Base-by-base conservation (phyloP, 1,140 invertebrate genomes). In the Drosophila miranda region DNA sequence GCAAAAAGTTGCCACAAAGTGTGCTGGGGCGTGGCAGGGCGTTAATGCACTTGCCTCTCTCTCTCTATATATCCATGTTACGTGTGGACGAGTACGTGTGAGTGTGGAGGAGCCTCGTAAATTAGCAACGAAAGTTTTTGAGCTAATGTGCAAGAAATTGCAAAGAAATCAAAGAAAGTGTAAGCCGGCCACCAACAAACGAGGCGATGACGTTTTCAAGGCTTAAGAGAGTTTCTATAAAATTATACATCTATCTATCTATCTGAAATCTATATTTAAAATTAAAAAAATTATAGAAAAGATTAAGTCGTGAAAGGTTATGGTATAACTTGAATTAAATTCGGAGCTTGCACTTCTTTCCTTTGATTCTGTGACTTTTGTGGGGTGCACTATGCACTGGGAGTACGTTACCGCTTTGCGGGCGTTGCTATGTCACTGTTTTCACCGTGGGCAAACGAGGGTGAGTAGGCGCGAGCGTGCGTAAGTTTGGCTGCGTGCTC, bases 401-500 rank as follows among this genome's bases (percentile, higher is more conserved):
- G 34, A 23, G 34, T 8, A 34, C 23, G 23, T 23, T 23, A 30
- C 1, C 8, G 28, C 38, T 62, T 38, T 42, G 56, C 7, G 28
- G 48, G 45, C 50, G 38, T 19, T 59, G 48, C 48, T 57, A 59
- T 51, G 41, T 46, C 21, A 44, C 53, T 74, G 49, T 30, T 54
- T 59, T 46, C 60, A 44, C 45, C 56, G 41, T 46, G 44, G 48
- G 41, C 43, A 42, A 59, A 26, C 23, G 44, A 46, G 54, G 50
- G 50, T 44, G 64, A 13, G 23, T 4, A 34, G 62, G 34, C 11
- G 45, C 43, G 59, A 46, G 74, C 61, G 66, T 86, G 72, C 59
- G 81, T 80, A 76, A 80, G 68, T 86, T 74, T 57, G 53, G 42
- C 61, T 81, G 81, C 81, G 76, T 84, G 80, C 72, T 68, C 75